Percentiles rank a stretch among this genome's conserved stretches.
Conservation (phyloP, 2,888 invertebrate genomes). For the Caradrina clavipalpis region DNA sequence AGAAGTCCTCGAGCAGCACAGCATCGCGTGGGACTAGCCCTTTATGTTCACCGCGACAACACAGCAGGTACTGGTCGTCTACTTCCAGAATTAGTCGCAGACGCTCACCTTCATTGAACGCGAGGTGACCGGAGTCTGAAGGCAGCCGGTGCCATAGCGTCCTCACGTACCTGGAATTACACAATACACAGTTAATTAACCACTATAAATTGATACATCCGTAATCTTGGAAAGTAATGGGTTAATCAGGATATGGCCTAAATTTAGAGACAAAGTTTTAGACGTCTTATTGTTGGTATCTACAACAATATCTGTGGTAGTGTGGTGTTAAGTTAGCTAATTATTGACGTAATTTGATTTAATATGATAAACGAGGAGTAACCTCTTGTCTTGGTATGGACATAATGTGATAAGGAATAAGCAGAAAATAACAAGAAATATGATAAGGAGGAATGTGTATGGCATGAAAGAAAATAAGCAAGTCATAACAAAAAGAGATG, state of each 20-base stretch:
- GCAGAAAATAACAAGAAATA: no score
- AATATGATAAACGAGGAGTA: not conserved
- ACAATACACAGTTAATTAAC: not conserved
- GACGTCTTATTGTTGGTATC: not conserved
- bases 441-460: not conserved
- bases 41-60: slow-evolving; percentile 94
- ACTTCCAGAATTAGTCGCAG: slow-evolving; percentile 94
- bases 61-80: slow-evolving; percentile 94
- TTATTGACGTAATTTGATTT: not conserved
- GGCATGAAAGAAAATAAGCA: not conserved
- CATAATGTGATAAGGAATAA: not conserved
- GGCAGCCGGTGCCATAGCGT: slow-evolving; percentile 94
- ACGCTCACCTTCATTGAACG: slow-evolving; percentile 94
- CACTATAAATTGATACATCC: slow-evolving; percentile 20
- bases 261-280: slow-evolving; percentile 15
- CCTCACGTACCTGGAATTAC: slow-evolving; percentile 91
- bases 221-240: slow-evolving; percentile 6
- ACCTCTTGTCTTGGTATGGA: not conserved
- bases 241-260: slow-evolving; percentile 37
- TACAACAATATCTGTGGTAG: not conserved
- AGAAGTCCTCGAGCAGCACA: slow-evolving; percentile 90
- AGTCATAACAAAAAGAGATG: not conserved
- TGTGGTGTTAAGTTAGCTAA: not conserved
- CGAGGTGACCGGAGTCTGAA: slow-evolving; percentile 94
- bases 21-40: slow-evolving; percentile 94